phyloP scores from a whole-genome alignment of 2,888 invertebrate genomes.

The Drosophila melanosoma region DNA sequence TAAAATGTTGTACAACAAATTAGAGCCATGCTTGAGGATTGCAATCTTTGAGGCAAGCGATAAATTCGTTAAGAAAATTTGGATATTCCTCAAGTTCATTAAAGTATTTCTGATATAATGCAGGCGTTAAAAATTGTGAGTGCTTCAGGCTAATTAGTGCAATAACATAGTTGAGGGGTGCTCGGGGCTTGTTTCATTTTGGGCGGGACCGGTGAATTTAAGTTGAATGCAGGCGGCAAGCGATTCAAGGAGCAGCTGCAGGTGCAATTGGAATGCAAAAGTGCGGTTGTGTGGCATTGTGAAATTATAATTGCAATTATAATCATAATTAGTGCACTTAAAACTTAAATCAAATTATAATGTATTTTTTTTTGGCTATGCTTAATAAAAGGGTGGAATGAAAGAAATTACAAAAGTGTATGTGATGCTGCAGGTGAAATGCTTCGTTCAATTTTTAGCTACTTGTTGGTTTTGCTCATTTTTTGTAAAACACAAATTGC shows the following conservation, averaged over 20 bases:
- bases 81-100: slow-evolving; percentile 28
- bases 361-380: slow-evolving; percentile 14
- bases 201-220: background rate
- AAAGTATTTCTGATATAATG: slow-evolving; percentile 25
- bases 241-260: slow-evolving; percentile 14
- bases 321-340: slow-evolving; percentile 69
- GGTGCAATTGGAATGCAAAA: slow-evolving; percentile 3
- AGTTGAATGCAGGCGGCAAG: slow-evolving; percentile 13
- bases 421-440: slow-evolving; percentile 67
- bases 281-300: slow-evolving; percentile 39
- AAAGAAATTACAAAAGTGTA: slow-evolving; percentile 38
- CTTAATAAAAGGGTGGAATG: slow-evolving; percentile 22
- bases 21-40: slow-evolving; percentile 36
- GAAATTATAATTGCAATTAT: slow-evolving; percentile 52
- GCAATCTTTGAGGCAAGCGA: slow-evolving; percentile 32
- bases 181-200: background rate
- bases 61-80: slow-evolving; percentile 30
- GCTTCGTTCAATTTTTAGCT: slow-evolving; percentile 55
- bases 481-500: slow-evolving; percentile 38
- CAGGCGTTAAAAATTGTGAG: slow-evolving; percentile 28
- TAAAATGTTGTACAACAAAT: slow-evolving; percentile 10
- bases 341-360: slow-evolving; percentile 49
- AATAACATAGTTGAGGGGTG: slow-evolving; percentile 26
- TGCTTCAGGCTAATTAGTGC: slow-evolving; percentile 50
- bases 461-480: slow-evolving; percentile 13